A percentile compares a stretch with the other conserved stretches of the same genome.
Evolutionary conservation across 2,888 invertebrate species (phyloP).

Genomic region (Adelphocoris suturalis): DNA sequence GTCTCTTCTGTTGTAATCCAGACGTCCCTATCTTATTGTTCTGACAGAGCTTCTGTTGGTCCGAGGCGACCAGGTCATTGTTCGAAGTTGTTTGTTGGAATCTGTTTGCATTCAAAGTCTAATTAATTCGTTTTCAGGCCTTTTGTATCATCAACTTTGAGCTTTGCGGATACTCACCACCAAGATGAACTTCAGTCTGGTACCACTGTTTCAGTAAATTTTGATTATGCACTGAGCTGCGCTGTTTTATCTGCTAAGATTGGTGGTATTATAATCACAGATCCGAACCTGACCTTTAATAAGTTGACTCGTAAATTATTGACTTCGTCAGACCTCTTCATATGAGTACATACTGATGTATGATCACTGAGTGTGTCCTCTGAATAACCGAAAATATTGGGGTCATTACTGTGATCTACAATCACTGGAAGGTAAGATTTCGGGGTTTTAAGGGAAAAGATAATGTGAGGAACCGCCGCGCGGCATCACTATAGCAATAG

Average conservation of each 20-base stretch:
- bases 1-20: constrained; percentile 9
- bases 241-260: no score
- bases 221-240: no score
- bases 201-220: no score
- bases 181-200: no score
- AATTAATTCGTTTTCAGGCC: neutral
- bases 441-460: neutral
- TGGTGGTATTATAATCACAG: no score
- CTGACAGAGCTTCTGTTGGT: neutral
- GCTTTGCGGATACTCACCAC: no score
- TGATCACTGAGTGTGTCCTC: no score
- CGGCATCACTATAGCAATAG: neutral
- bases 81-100: neutral
- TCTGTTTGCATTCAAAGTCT: constrained; percentile 6
- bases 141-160: neutral
- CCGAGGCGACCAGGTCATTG: neutral
- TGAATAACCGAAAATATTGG: neutral
- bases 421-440: neutral
- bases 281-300: no score
- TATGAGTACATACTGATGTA: no score
- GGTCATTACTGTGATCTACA: neutral
- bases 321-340: no score
- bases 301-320: no score
- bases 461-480: neutral
- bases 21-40: neutral